phyloP scores from a whole-genome alignment of 2,888 invertebrate genomes.

The Sceliomorpha sp. region DNA sequence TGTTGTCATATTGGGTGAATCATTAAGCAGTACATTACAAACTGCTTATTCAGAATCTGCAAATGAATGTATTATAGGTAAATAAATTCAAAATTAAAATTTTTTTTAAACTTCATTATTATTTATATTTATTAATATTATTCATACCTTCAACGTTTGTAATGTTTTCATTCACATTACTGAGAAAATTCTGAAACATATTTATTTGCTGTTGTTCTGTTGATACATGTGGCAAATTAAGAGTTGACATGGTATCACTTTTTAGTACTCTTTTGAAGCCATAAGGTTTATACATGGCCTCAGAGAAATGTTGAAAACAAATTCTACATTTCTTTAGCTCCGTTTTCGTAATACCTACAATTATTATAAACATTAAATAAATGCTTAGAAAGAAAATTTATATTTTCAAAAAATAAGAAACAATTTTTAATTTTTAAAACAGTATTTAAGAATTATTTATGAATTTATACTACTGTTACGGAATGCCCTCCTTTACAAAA shows the following conservation, averaged over 20 bases:
- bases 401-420: constrained; percentile 4
- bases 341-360: constrained; percentile 8
- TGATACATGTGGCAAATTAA: background rate
- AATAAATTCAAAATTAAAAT: no score
- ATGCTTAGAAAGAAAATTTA: constrained; percentile 1
- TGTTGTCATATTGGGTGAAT: no score
- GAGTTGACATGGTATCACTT: background rate
- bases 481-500: no score
- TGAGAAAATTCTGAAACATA: no score
- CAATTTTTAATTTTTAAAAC: no score
- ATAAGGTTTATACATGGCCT: background rate
- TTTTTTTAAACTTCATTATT: no score
- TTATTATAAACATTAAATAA: constrained; percentile 6
- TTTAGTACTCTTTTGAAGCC: constrained; percentile 2
- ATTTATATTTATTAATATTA: constrained; percentile 11
- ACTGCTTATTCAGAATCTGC: no score
- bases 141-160: constrained; percentile 6
- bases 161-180: background rate
- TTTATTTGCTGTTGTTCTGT: constrained; percentile 1
- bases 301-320: constrained; percentile 1
- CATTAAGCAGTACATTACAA: no score
- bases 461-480: no score
- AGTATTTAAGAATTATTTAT: background rate
- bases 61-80: no score
- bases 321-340: constrained; percentile 1